Percentiles rank a stretch among this genome's conserved stretches.
Conservation (phyloP, 2,113 vertebrate genomes). For the Corythornis cristatus region DNA sequence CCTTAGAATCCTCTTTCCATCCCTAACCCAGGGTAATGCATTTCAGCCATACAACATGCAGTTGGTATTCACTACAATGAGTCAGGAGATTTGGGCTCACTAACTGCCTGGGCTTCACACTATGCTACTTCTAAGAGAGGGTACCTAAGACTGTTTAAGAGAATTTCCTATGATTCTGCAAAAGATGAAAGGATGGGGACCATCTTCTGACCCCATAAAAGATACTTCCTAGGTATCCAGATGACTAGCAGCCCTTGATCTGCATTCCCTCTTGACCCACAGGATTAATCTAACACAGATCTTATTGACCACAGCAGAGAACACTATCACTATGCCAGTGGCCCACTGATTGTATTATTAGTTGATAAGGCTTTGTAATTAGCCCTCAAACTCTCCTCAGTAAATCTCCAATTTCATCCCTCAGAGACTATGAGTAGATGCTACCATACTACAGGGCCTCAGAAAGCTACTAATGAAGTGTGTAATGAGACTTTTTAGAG, state of each 20-base stretch:
- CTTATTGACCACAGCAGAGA: conserved; percentile 7
- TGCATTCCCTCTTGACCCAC: conserved; percentile 26
- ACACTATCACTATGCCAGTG: background rate
- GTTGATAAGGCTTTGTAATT: conserved; percentile 59
- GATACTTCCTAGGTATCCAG: background rate
- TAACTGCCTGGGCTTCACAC: background rate
- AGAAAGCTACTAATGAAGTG: conserved; percentile 60
- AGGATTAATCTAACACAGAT: conserved; percentile 28
- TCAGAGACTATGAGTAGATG: conserved; percentile 54
- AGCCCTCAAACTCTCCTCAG: conserved; percentile 50
- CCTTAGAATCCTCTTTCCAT: background rate
- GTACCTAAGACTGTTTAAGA: background rate
- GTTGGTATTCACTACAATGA: background rate
- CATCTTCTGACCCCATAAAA: background rate
- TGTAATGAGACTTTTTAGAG: conserved; percentile 60
- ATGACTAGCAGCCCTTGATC: conserved; percentile 1
- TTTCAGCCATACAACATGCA: background rate
- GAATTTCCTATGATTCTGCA: background rate
- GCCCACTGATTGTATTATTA: conserved; percentile 30
- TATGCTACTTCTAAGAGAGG: background rate
- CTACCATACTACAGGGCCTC: conserved; percentile 1
- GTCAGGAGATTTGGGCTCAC: background rate
- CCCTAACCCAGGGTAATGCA: background rate
- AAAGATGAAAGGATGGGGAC: background rate
- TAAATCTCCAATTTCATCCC: conserved; percentile 64